phyloP scores from a whole-genome alignment of 2,113 vertebrate species.

The Lagenorhynchus albirostris region DNA sequence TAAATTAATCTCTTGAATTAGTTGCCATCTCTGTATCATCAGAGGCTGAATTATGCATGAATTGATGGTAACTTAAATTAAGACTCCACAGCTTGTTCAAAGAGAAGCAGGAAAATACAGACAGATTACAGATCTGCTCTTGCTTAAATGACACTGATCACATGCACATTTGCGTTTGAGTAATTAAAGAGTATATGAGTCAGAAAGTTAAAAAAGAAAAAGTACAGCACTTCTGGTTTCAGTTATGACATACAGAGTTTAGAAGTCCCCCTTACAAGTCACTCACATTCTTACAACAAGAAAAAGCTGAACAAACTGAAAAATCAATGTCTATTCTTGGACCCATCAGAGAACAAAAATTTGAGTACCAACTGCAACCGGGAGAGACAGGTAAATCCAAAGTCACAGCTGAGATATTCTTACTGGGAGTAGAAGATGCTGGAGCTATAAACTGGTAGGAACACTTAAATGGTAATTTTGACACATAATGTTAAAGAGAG shows the following conservation, averaged over 20 bases:
- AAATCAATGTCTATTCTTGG: not conserved
- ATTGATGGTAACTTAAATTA: conserved; percentile 51
- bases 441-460: not conserved
- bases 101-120: not conserved
- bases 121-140: conserved; percentile 42
- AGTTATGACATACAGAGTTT: not conserved
- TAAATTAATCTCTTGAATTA: conserved; percentile 54
- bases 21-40: conserved; percentile 46
- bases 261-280: not conserved
- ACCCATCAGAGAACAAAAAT: not conserved
- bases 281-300: not conserved
- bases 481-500: not conserved
- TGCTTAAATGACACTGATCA: conserved; percentile 48
- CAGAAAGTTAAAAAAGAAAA: not conserved
- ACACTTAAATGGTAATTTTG: not conserved
- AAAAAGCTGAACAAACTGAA: not conserved
- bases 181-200: conserved; percentile 28
- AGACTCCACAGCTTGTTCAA: conserved; percentile 65
- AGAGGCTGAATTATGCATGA: conserved; percentile 66
- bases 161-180: conserved; percentile 39
- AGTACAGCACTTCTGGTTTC: not conserved
- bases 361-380: not conserved
- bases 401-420: not conserved
- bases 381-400: not conserved
- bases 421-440: not conserved